Percentiles rank a stretch among this genome's conserved stretches.
Evolutionary conservation across 2,797 vertebrate species (phyloP).

Genomic region (Poeciliopsis turneri): DNA sequence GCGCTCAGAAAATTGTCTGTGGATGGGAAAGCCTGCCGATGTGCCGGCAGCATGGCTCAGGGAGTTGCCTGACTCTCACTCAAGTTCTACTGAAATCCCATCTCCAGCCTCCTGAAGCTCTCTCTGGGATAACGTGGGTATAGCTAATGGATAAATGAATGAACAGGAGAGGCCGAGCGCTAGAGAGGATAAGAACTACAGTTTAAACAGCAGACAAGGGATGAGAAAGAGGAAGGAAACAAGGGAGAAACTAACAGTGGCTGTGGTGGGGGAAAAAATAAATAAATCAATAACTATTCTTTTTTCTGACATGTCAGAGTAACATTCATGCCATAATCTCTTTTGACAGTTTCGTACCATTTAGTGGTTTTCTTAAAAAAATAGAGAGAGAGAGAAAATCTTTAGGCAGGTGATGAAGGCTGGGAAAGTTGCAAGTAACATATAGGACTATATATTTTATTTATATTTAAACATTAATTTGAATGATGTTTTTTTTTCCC

Average conservation of each 20-base stretch:
- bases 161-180: constrained; percentile 10
- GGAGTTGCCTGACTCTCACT: neutral
- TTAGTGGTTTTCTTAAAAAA: neutral
- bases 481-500: neutral
- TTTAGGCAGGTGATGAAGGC: neutral
- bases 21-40: neutral
- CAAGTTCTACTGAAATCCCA: neutral
- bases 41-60: neutral
- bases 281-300: constrained; percentile 23
- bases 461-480: neutral
- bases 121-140: constrained; percentile 9
- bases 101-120: constrained; percentile 1
- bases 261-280: neutral
- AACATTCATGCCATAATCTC: constrained; percentile 36
- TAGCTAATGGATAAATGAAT: constrained; percentile 23
- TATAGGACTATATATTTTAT: too few species aligned
- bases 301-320: constrained; percentile 47
- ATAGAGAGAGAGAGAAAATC: neutral
- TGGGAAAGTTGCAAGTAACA: neutral
- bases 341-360: neutral
- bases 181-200: constrained; percentile 19
- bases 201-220: constrained; percentile 6
- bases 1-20: constrained; percentile 7
- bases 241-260: constrained; percentile 1
- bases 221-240: constrained; percentile 22